Percentiles rank a stretch among this genome's conserved stretches.
Conservation (phyloP, 2,113 vertebrate species). For the Theropithecus gelada region DNA sequence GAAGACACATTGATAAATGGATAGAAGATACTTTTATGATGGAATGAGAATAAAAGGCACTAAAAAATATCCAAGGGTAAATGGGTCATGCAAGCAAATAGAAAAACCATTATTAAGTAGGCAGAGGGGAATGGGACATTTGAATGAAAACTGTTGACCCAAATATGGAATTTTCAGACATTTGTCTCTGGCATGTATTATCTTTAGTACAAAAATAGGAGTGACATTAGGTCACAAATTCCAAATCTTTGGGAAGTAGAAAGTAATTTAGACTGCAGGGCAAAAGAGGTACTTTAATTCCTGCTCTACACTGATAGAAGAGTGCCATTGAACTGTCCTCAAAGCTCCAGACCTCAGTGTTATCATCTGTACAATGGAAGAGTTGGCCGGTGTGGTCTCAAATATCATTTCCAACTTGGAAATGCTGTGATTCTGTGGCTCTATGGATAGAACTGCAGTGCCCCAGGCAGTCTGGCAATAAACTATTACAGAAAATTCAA, state of each 20-base stretch:
- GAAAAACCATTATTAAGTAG: not conserved
- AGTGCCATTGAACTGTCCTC: not conserved
- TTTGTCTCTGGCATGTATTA: not conserved
- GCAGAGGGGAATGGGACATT: not conserved
- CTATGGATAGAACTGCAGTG: not conserved
- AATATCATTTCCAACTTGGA: not conserved
- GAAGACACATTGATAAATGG: not conserved
- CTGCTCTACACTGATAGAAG: not conserved
- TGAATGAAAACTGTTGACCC: not conserved
- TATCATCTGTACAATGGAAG: not conserved
- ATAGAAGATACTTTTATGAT: not conserved
- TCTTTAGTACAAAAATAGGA: not conserved
- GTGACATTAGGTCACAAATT: not conserved
- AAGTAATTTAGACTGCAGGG: not conserved
- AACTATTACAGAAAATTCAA: not conserved
- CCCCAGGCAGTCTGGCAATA: slow-evolving; percentile 30
- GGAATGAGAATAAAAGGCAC: not conserved
- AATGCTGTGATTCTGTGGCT: not conserved
- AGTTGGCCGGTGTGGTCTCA: not conserved
- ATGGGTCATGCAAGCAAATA: not conserved
- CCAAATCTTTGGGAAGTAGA: not conserved
- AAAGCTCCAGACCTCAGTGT: not conserved
- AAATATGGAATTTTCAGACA: not conserved
- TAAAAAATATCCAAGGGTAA: not conserved
- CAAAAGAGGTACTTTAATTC: not conserved